Conservation (phyloP, 1,140 invertebrate genomes). For the Cydia fagiglandana region DNA sequence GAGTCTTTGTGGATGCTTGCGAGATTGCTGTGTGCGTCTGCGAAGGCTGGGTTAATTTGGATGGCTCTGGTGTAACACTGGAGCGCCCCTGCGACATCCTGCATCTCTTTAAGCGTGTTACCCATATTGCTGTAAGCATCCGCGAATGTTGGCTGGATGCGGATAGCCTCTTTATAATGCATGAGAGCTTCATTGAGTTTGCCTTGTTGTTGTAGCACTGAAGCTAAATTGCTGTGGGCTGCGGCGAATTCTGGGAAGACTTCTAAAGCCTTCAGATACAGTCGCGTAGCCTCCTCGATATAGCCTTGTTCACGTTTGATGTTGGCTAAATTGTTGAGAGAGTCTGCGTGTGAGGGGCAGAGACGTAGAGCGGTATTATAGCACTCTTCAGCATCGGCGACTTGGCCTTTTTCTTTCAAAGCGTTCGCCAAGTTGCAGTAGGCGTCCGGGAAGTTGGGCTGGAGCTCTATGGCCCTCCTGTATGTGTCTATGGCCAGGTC, state of each 20-base stretch:
- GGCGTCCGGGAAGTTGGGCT: conserved; percentile 99
- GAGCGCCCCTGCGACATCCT: conserved; percentile 96
- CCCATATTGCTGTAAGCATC: conserved; percentile 99
- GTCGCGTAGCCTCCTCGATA: conserved; percentile 97
- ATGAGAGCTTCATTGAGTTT: conserved; percentile 97
- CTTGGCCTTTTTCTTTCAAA: conserved; percentile 97
- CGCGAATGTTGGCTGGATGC: conserved; percentile 96
- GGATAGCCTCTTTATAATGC: conserved; percentile 99
- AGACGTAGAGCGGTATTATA: conserved; percentile 98
- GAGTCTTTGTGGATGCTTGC: conserved; percentile 99
- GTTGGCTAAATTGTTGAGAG: conserved; percentile 98
- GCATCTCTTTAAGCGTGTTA: conserved; percentile 99
- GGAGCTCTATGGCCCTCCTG: conserved; percentile 96
- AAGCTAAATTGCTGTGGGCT: conserved; percentile 98
- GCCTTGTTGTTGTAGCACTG: conserved; percentile 98
- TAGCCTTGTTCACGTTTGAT: conserved; percentile 93
- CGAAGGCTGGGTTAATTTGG: conserved; percentile 99
- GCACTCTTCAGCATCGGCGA: conserved; percentile 97
- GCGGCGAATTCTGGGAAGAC: conserved; percentile 99
- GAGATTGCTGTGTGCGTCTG: conserved; percentile 98
- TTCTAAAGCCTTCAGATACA: conserved; percentile 95
- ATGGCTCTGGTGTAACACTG: conserved; percentile 99
- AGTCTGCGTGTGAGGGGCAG: conserved; percentile 98
- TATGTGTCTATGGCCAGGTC: conserved; percentile 99
- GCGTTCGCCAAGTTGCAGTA: conserved; percentile 99